phyloP scores from a whole-genome alignment of 64 coral and sea anemone genomes.

The Montipora capricornis region DNA sequence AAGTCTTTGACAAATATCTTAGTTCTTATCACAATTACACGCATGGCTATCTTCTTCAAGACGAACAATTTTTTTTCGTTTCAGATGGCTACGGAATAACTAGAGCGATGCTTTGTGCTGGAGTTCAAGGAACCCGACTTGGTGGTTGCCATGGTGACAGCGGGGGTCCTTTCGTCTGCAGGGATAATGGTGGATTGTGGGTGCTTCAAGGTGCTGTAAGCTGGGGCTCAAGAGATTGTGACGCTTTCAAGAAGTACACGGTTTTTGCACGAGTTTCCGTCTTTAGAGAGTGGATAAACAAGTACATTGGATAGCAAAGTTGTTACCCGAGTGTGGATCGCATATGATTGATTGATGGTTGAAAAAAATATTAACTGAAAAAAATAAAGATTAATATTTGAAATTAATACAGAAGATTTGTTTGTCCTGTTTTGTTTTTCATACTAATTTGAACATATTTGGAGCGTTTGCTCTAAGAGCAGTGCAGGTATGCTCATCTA shows the following conservation, averaged over 20 bases:
- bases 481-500: no score
- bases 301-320: neutral
- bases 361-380: neutral
- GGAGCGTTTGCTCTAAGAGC: no score
- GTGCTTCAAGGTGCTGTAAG: conserved; percentile 65
- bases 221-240: conserved; percentile 61
- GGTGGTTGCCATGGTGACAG: conserved; percentile 84
- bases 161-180: conserved; percentile 73
- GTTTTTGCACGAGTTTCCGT: conserved; percentile 64
- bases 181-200: conserved; percentile 44
- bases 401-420: no score
- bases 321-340: neutral
- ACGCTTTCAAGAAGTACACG: conserved; percentile 38
- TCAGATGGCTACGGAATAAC: conserved; percentile 31
- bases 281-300: conserved; percentile 71
- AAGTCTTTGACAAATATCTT: no score
- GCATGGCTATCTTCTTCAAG: no score
- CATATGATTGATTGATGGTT: neutral
- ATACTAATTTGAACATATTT: no score
- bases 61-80: neutral
- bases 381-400: neutral
- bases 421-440: no score
- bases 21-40: no score
- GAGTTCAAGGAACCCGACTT: conserved; percentile 47
- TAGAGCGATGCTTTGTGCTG: conserved; percentile 69